A percentile compares a stretch with the other conserved stretches of the same genome.
Conservation (phyloP, 2,888 invertebrate genomes). For the Brachyptera putata region DNA sequence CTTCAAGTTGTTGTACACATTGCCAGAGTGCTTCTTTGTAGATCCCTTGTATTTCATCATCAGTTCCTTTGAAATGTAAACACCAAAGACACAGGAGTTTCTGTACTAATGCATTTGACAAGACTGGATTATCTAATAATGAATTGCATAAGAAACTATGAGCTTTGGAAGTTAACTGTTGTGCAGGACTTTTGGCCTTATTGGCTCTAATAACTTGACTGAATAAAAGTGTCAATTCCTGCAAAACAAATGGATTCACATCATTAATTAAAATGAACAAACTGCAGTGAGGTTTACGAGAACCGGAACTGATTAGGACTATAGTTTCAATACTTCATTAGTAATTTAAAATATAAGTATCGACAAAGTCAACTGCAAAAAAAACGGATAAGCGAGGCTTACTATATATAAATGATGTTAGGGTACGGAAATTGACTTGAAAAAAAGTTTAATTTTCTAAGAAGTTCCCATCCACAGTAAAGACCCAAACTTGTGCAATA, state of each 20-base stretch:
- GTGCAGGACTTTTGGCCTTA: neutral
- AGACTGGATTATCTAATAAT: slow-evolving; percentile 6
- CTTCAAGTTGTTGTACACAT: slow-evolving; percentile 21
- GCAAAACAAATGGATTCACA: neutral
- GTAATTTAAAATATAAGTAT: neutral
- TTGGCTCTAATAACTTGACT: slow-evolving; percentile 15
- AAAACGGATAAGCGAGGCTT: too few species aligned
- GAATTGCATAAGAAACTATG: neutral
- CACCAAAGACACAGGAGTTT: slow-evolving; percentile 39
- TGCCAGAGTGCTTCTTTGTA: slow-evolving; percentile 35
- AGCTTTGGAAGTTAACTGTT: neutral
- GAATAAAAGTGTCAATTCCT: slow-evolving; percentile 17
- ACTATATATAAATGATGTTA: too few species aligned
- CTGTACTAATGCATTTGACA: slow-evolving; percentile 36
- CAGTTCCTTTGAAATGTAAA: slow-evolving; percentile 33
- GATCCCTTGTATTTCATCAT: slow-evolving; percentile 39
- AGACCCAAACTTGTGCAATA: too few species aligned
- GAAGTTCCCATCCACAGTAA: too few species aligned
- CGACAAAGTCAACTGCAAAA: too few species aligned
- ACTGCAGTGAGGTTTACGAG: neutral
- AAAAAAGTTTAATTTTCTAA: too few species aligned
- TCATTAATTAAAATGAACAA: neutral
- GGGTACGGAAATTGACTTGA: too few species aligned
- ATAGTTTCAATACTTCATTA: neutral
- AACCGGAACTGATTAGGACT: neutral